phyloP scores from a whole-genome alignment of 2,113 vertebrate species.

The Macroglossus sobrinus region DNA sequence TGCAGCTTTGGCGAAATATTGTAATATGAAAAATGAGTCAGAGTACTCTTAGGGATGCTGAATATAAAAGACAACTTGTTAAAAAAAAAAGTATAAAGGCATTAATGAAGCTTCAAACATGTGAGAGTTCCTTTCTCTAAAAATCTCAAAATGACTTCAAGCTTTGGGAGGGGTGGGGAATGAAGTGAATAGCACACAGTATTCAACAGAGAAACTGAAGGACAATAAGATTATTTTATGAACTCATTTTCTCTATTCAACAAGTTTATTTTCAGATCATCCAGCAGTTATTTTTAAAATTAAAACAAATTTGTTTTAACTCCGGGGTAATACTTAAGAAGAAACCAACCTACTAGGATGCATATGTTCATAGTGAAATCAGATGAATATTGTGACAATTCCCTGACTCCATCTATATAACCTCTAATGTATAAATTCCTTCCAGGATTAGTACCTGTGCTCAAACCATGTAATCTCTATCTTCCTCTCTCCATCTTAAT shows the following conservation, averaged over 20 bases:
- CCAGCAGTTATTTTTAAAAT: not conserved
- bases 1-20: not conserved
- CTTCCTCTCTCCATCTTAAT: not conserved
- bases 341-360: not conserved
- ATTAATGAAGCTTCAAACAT: slow-evolving; percentile 1
- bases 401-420: not conserved
- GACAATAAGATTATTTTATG: not conserved
- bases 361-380: not conserved
- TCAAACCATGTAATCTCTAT: not conserved
- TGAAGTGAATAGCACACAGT: not conserved
- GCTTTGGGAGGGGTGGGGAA: not conserved
- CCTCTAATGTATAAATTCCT: not conserved
- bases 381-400: not conserved
- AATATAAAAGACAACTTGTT: not conserved
- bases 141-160: slow-evolving; percentile 8
- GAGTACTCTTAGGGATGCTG: not conserved
- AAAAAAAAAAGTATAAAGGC: not conserved
- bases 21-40: not conserved
- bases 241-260: not conserved
- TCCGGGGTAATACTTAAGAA: not conserved
- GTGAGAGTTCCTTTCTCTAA: not conserved
- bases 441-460: not conserved
- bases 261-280: not conserved
- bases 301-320: not conserved
- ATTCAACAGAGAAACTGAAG: not conserved